These are phyloP conservation scores for Athene noctua DNA, from an alignment of 2,113 vertebrate species.

Conservation along the genomic window DNA sequence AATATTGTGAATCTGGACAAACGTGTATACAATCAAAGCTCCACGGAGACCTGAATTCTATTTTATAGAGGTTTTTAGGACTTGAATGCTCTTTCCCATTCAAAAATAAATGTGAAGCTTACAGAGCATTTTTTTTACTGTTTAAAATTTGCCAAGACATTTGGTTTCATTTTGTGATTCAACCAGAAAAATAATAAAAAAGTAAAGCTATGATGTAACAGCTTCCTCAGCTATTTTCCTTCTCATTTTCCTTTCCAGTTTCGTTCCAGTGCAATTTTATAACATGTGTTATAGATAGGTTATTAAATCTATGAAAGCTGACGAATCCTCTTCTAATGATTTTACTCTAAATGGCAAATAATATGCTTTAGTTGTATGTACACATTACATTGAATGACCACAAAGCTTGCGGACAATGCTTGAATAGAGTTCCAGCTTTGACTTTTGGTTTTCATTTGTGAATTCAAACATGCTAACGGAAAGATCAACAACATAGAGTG, in stretches of 20 bases:
- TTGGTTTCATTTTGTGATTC: not conserved
- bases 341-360: constrained; percentile 7
- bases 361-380: not conserved
- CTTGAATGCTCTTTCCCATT: not conserved
- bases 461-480: not conserved
- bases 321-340: not conserved
- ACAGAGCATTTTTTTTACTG: not conserved
- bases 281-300: not conserved
- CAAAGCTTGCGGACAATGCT: not conserved
- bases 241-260: not conserved
- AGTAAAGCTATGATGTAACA: not conserved
- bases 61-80: not conserved
- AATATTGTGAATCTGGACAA: not conserved
- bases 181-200: not conserved
- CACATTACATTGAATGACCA: not conserved
- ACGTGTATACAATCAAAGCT: not conserved
- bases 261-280: not conserved
- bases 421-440: not conserved
- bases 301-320: not conserved
- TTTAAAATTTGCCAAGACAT: not conserved
- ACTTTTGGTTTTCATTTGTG: not conserved
- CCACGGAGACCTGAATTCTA: not conserved
- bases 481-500: not conserved
- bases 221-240: not conserved
- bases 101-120: not conserved